Evolutionary conservation across 2,797 vertebrate genomes (phyloP), one percentile per base, ranked within the genome.

Genomic region (Setipinna tenuifilis): DNA sequence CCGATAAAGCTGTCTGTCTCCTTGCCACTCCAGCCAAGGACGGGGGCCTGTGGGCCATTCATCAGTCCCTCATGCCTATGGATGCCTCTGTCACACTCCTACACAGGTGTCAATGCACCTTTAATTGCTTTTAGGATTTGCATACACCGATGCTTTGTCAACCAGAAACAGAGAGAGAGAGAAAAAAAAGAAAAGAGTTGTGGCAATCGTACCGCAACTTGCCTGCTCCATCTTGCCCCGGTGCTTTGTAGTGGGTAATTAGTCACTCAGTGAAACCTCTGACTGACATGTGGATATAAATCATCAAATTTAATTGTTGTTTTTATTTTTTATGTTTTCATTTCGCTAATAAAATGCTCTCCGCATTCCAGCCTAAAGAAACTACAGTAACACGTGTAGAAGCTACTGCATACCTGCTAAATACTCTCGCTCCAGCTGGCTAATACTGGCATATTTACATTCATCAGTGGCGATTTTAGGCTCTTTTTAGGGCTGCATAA

Each of bases 1-100:
- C 71, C 31, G 17, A 78, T 78, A 78, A 44, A 44, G 31, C 7
- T 19, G 16, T 65, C n/a, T 44, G 35, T 78, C 71, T 21, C 71
- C 71, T 41, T 78, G 71, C 31, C 71, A 44, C 17, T 41, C 31
- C 16, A 78, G 71, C 11, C 71, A 78, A 78, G 71, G 71, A 44
- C 71, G 17, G 71, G 31, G 16, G 35, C 35, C 71, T 44, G 0
- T 7, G 9, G 16, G 17, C 41, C 71, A 10, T 44, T 78, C 71
- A 78, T 78, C 71, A 78, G 16, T 1, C 19, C 17, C 0, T 44
- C 25, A 6, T 44, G 31, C 44, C 16, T 54, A 78, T 35, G 17
- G 9, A 78, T 19, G 10, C 5, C 31, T 44, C 2, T 21, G 35
- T 78, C 41, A 41, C 14, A 78, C 41, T 19, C 35, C 19, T 21